These are phyloP conservation scores for Psilopogon haemacephalus DNA, from an alignment of 2,113 vertebrate genomes.

Conservation along the genomic window DNA sequence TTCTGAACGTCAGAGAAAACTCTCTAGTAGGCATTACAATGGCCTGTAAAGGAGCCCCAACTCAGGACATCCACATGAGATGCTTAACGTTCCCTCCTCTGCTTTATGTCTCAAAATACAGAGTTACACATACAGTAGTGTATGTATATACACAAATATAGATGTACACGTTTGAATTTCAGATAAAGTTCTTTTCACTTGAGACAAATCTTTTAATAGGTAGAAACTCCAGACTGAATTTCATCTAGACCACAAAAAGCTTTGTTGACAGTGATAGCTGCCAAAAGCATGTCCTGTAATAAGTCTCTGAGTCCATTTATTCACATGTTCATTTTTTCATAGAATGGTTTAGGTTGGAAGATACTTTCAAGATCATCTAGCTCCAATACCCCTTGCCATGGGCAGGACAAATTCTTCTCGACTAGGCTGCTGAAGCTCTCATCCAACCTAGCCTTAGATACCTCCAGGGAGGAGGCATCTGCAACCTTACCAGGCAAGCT, in stretches of 20 bases:
- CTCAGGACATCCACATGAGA: not conserved
- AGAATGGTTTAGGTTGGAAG: no score
- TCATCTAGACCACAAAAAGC: not conserved
- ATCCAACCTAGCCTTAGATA: no score
- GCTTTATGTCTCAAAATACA: not conserved
- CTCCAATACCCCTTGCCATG: no score
- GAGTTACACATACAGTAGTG: accelerated
- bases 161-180: not conserved
- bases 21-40: not conserved
- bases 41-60: not conserved
- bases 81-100: not conserved
- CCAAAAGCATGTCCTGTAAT: not conserved
- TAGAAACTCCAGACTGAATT: not conserved
- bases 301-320: not conserved
- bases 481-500: no score
- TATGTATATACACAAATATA: not conserved
- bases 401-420: no score
- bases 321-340: not conserved
- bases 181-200: not conserved
- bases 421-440: no score
- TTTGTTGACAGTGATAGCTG: not conserved
- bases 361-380: no score
- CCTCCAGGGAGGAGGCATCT: no score
- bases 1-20: not conserved
- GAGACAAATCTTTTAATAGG: not conserved